Base-by-base conservation (phyloP, 1,140 invertebrate species). In the Arion vulgaris region DNA sequence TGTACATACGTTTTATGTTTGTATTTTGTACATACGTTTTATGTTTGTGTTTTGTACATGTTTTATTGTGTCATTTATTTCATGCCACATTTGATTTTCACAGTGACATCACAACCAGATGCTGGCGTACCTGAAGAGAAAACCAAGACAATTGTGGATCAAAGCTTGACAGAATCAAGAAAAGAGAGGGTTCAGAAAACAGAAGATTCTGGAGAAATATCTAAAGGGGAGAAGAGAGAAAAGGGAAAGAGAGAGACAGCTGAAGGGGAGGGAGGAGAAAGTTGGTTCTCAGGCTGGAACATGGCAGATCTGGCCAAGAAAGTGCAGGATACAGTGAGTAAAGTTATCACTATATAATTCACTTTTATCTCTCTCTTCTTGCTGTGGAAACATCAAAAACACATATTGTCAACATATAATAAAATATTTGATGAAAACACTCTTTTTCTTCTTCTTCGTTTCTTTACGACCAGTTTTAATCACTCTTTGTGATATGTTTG, bases 261-360 rank as follows among this genome's bases (percentile, higher is more conserved):
- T 15, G 49, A 2, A 38, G 41, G 17, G 28, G 45, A 39, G 15
- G 28, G 66, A 45, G 72, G 28, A 28, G 39, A 26, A 41, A 82
- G 87, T 13, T 91, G 90, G 90, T 89, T 89, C 36, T 87, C 89
- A 13, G 78, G 88, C 13, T 89, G 88, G 87, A 91, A 90, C 23
- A 85, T 93, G 41, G 88, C 89, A 32, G 87, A 88, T 72, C 88
- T 91, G 32, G 89, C 92, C 23, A 88, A 88, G 62, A 89, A 88
- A 36, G 85, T 92, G 13, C 88, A 88, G 83, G 83, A 86, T 53
- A 91, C 88, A 15, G 90, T 91, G 84, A 86, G 87, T 15, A n/a
- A 57, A 15, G 41, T 45, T 15, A n/a, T n/a, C n/a, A n/a, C n/a
- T n/a, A n/a, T n/a, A n/a, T 13, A 71, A 32, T 13, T 15, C 15